These are phyloP conservation scores for Dipodomys spectabilis DNA, from an alignment of 2,113 vertebrate genomes.

Conservation along the genomic window DNA sequence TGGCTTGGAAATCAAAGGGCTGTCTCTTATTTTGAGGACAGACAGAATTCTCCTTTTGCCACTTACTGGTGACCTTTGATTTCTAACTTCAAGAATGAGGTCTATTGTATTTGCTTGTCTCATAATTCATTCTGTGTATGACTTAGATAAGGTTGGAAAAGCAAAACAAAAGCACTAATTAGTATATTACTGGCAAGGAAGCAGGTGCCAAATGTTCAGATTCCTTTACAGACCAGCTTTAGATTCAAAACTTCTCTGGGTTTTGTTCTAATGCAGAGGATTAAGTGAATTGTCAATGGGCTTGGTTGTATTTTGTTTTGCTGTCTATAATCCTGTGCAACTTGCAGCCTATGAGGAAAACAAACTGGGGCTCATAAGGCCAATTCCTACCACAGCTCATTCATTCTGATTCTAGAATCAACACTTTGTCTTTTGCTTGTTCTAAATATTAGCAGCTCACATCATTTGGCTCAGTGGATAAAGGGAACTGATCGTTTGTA, in stretches of 20 bases:
- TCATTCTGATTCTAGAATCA: conserved; percentile 48
- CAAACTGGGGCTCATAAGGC: neutral
- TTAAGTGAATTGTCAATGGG: conserved; percentile 38
- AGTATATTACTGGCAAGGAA: conserved; percentile 32
- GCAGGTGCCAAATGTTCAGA: conserved; percentile 56
- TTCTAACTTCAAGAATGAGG: neutral
- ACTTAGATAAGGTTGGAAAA: conserved; percentile 17
- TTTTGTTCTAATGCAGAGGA: conserved; percentile 47
- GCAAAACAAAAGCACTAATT: conserved; percentile 52
- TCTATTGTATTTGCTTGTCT: neutral
- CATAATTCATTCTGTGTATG: neutral
- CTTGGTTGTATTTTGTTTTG: conserved; percentile 17
- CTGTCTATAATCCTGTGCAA: conserved; percentile 1
- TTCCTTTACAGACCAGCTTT: conserved; percentile 38
- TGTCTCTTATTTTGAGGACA: conserved; percentile 13
- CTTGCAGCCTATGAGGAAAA: conserved; percentile 12
- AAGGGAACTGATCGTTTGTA: conserved; percentile 68
- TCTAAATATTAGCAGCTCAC: conserved; percentile 66
- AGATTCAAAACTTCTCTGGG: neutral
- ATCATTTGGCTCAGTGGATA: conserved; percentile 34
- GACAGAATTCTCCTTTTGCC: neutral
- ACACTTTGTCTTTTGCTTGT: conserved; percentile 53
- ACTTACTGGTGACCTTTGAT: neutral
- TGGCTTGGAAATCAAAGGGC: conserved; percentile 52
- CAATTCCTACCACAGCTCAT: conserved; percentile 37